Base-by-base conservation (phyloP, 2,888 invertebrate genomes). In the Microplitis manilae region DNA sequence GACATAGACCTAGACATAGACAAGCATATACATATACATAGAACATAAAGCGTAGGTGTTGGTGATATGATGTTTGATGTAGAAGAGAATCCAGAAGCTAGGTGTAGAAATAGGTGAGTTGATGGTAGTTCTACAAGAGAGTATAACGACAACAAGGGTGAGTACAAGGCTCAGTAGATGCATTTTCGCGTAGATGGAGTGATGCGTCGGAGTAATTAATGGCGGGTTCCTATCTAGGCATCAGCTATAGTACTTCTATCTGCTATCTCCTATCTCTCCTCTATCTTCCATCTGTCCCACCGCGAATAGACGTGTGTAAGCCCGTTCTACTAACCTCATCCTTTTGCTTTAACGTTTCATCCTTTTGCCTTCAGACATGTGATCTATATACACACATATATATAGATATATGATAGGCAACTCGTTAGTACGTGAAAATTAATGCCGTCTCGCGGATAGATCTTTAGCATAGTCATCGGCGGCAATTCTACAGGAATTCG, bases 131-230 rank as follows among this genome's bases (percentile, higher is more conserved):
- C 13, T 50, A 50, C 50, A 50, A 50, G 13, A 50, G 50, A 50
- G 50, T 8, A 50, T 13, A 64, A 77, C 61, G 62, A 65, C 68
- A 68, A 15, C 39, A 39, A 38, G 70, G 6, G 60, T 70, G n/a
- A 13, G 60, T 59, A 59, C 15, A n/a, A 30, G 38, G n/a, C 60
- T n/a, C 60, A 38, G 70, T 60, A 38, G 76, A 72, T 74, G 76
- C 64, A 78, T 84, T 83, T 84, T 75, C 82, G 79, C 78, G 84
- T 87, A 79, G 81, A 81, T 80, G 77, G 79, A 81, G 82, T 80
- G 80, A 75, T 81, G 81, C 81, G 80, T 80, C 75, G 77, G 78
- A 79, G 81, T 82, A 82, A 82, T 82, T 82, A 82, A 82, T 82
- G 80, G 79, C 77, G 77, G 77, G 79, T 73, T 79, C 79, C 80